phyloP scores from a whole-genome alignment of 2,888 invertebrate genomes.

The Ectemnius lituratus region DNA sequence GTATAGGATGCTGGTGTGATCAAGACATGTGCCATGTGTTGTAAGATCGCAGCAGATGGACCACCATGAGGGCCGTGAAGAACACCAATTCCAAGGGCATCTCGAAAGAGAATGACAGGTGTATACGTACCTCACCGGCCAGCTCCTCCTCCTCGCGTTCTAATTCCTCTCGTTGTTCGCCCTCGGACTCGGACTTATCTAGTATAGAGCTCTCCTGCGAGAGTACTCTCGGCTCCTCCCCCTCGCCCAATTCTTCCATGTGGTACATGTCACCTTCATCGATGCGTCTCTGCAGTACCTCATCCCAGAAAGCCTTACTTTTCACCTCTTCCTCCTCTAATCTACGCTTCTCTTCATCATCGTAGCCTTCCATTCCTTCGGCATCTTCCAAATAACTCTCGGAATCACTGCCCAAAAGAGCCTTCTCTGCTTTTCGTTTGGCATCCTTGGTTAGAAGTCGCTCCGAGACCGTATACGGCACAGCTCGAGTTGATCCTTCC shows the following conservation, averaged over 20 bases:
- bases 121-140: slow-evolving; percentile 64
- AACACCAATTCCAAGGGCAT: slow-evolving; percentile 56
- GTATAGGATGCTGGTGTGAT: background rate
- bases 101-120: slow-evolving; percentile 57
- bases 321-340: slow-evolving; percentile 22
- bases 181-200: slow-evolving; percentile 54
- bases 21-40: background rate
- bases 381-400: background rate
- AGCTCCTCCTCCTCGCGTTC: slow-evolving; percentile 59
- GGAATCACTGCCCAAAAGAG: background rate
- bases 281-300: slow-evolving; percentile 1
- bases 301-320: slow-evolving; percentile 24
- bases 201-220: slow-evolving; percentile 38
- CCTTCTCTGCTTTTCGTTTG: background rate
- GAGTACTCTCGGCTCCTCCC: slow-evolving; percentile 32
- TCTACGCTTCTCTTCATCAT: background rate
- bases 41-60: slow-evolving; percentile 40
- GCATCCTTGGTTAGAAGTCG: background rate
- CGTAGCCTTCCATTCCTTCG: slow-evolving; percentile 22
- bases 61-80: slow-evolving; percentile 56
- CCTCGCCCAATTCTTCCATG: slow-evolving; percentile 25
- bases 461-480: background rate
- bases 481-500: too few relatives aligned
- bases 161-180: slow-evolving; percentile 43
- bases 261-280: slow-evolving; percentile 20